Base-by-base conservation (phyloP, 2,797 vertebrate species). In the Oreortyx pictus region DNA sequence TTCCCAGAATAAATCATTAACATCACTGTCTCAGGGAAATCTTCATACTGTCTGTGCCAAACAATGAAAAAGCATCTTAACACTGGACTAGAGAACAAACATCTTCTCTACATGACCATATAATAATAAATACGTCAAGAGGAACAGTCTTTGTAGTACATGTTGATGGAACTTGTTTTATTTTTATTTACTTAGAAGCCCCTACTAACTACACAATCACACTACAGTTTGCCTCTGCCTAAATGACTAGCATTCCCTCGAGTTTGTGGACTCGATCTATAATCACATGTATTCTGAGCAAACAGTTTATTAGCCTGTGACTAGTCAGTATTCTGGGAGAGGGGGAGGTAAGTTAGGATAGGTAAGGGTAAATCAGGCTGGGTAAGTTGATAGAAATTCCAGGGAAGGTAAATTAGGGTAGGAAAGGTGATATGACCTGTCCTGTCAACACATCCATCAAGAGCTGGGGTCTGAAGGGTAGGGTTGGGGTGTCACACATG, bases 1-100 rank as follows among this genome's bases (percentile, higher is more conserved):
- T 11, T 87, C 73, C 50, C 61, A 62, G 70, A 92, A 89, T 73
- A 83, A 94, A 89, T 86, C 76, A 84, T 52, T 56, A 88, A 52
- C 47, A 60, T 66, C 57, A 68, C 41, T 33, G 18, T 92, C 70
- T 90, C 76, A 27, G 52, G 14, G 29, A 83, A 61, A 41, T 25
- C 15, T 81, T 72, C 33, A 29, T 5, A 25, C 16, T 52, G 6
- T 33, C 82, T 78, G 22, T 46, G 9, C 20, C 78, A 78, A 66
- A 64, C 18, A 23, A 92, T 43, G 49, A 76, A 64, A 91, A 85
- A 66, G 1, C 10, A 47, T 31, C 31, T 60, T 17, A 92, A 50
- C 27, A 54, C 7, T 2, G 3, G 16, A 10, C 41, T 6, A 66
- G 23, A 66, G 7, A 46, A 65, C 3, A 49, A 82, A 11, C 0